Conservation (phyloP, 2,797 vertebrate genomes). For the Pogoniulus pusillus region DNA sequence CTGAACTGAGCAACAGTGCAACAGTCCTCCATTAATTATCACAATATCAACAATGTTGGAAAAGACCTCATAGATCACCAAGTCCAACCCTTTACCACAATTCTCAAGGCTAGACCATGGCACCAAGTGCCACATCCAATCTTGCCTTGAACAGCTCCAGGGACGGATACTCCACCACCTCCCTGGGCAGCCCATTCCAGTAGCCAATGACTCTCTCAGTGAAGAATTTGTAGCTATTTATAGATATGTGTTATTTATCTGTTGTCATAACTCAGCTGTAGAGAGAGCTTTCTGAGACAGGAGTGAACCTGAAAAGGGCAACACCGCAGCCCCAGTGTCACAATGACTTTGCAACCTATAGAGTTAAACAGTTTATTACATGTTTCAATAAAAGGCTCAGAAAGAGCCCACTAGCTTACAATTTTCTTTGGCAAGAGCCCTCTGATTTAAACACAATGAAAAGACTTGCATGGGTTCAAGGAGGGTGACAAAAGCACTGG, state of each 20-base stretch:
- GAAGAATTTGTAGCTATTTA: no score
- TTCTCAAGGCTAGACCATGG: no score
- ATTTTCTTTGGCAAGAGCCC: constrained; percentile 72
- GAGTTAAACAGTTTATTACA: constrained; percentile 61
- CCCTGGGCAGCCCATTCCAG: no score
- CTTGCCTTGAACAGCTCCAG: no score
- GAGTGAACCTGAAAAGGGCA: constrained; percentile 52
- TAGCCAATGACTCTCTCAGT: no score
- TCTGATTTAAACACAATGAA: constrained; percentile 67
- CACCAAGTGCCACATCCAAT: no score
- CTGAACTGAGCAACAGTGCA: background rate
- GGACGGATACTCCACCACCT: no score
- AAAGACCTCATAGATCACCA: no score
- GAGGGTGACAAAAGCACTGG: constrained; percentile 74
- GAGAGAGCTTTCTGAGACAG: constrained; percentile 16
- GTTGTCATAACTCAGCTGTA: background rate
- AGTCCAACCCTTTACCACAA: no score
- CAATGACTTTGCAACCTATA: constrained; percentile 60
- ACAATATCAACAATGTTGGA: no score
- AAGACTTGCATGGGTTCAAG: constrained; percentile 71
- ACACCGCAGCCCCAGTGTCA: constrained; percentile 10
- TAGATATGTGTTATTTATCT: background rate
- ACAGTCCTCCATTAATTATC: no score
- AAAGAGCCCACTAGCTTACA: constrained; percentile 61
- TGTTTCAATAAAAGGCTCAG: constrained; percentile 69